These are phyloP conservation scores for Tamandua tetradactyla DNA, from an alignment of 2,797 vertebrate species.

Conservation along the genomic window DNA sequence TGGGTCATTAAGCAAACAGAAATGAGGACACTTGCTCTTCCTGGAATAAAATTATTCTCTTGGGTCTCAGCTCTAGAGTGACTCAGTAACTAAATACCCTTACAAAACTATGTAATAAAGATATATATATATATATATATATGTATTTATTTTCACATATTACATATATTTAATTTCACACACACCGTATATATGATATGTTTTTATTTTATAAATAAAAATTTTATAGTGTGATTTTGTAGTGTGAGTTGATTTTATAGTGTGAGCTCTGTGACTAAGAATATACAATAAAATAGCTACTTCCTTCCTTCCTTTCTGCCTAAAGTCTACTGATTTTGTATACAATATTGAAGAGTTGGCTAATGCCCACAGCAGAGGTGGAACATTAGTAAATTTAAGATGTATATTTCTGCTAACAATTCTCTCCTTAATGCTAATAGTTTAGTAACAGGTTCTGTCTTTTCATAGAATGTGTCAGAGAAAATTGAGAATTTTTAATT, in stretches of 20 bases:
- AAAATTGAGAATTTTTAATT: neutral
- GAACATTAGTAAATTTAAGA: neutral
- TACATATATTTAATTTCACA: neutral
- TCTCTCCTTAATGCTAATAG: neutral
- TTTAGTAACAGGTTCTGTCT: neutral
- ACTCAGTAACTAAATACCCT: conserved; percentile 19
- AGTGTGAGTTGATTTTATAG: conserved; percentile 19
- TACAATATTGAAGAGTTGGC: neutral
- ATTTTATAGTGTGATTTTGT: too few relatives aligned
- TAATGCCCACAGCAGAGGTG: neutral
- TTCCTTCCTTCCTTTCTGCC: neutral
- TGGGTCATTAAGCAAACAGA: conserved; percentile 57
- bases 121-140: too few relatives aligned
- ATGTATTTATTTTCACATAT: too few relatives aligned
- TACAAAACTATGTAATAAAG: neutral
- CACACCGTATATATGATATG: neutral
- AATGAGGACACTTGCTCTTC: neutral
- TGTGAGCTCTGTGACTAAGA: neutral
- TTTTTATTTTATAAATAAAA: too few relatives aligned
- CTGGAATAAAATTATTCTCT: conserved; percentile 19
- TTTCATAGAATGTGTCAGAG: neutral
- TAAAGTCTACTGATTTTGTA: neutral
- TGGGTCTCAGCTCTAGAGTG: neutral
- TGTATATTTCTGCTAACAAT: neutral
- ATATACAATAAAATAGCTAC: neutral